phyloP scores from a whole-genome alignment of 2,113 vertebrate species.

The Cygnus atratus region DNA sequence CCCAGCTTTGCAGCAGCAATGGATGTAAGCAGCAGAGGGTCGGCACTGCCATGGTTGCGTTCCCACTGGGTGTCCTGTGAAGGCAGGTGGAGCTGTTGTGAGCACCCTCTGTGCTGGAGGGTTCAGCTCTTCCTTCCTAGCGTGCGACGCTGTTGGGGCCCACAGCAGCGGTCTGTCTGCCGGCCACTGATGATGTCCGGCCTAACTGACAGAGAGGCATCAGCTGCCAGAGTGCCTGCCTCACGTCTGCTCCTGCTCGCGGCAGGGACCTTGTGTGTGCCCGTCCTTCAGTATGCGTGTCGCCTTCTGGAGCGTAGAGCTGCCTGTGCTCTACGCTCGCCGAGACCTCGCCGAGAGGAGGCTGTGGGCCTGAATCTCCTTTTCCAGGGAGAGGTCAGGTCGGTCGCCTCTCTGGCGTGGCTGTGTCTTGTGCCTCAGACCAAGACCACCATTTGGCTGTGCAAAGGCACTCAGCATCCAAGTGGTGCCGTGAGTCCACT shows the following conservation, averaged over 20 bases:
- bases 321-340: too few species aligned
- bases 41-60: accelerated
- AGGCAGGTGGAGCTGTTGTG: accelerated
- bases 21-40: background rate
- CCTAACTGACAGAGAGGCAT: accelerated
- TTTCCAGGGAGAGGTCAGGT: background rate
- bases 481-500: background rate
- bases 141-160: background rate
- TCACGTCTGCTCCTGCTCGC: background rate
- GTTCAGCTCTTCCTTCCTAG: background rate
- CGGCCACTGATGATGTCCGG: background rate
- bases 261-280: background rate
- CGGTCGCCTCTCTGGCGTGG: background rate
- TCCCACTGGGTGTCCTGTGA: background rate
- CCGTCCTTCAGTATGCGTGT: background rate
- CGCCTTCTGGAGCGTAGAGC: background rate
- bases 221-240: background rate
- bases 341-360: background rate
- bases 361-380: background rate
- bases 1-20: background rate
- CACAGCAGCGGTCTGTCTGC: background rate
- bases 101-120: background rate
- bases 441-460: background rate
- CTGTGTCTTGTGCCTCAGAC: background rate
- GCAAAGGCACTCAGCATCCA: background rate